These are phyloP conservation scores for Gasterosteus aculeatus DNA, from an alignment of 2,113 vertebrate species.

Conservation along the genomic window DNA sequence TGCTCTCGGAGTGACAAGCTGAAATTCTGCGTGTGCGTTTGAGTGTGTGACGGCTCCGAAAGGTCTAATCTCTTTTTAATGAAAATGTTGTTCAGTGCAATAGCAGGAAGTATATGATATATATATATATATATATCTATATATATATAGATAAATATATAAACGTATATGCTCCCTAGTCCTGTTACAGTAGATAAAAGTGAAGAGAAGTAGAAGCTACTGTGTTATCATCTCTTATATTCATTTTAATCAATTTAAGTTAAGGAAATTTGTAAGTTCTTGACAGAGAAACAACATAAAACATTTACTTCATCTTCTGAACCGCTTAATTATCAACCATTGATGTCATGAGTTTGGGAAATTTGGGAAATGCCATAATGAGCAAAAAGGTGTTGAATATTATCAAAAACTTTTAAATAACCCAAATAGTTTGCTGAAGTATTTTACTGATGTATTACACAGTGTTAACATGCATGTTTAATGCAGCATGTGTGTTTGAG, in stretches of 20 bases:
- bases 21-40: constrained; percentile 41
- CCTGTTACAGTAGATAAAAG: constrained; percentile 45
- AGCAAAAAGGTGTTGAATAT: background rate
- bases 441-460: background rate
- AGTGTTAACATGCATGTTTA: background rate
- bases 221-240: constrained; percentile 3
- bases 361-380: background rate
- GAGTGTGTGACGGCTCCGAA: constrained; percentile 29
- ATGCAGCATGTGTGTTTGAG: background rate
- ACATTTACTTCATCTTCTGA: background rate
- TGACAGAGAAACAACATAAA: background rate
- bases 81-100: constrained; percentile 62
- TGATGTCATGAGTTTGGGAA: background rate
- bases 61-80: constrained; percentile 84
- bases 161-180: constrained; percentile 44
- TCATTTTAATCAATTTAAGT: background rate
- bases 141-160: constrained; percentile 8
- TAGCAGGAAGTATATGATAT: constrained; percentile 26
- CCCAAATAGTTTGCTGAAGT: background rate
- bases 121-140: too few relatives aligned
- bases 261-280: background rate
- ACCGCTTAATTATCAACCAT: background rate
- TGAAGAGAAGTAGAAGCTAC: constrained; percentile 1
- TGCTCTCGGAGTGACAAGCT: constrained; percentile 58
- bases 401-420: background rate